Percentiles rank a stretch among this genome's conserved stretches.
Evolutionary conservation across 2,888 invertebrate genomes (phyloP).

Genomic region (Cantharis nigra): DNA sequence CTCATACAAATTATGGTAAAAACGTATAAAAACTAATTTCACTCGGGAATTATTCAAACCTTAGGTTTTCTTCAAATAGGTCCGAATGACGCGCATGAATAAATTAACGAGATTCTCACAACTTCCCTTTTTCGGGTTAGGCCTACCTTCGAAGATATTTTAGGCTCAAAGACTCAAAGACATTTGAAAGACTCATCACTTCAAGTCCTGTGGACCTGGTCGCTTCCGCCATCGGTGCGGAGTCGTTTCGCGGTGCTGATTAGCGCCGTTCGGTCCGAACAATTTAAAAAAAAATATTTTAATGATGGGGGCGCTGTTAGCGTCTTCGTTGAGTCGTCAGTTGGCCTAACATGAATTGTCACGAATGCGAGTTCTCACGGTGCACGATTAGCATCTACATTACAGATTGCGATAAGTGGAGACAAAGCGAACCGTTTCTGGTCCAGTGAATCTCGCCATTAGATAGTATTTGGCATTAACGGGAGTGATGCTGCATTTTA

Average conservation of each 20-base stretch:
- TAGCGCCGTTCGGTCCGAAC: neutral
- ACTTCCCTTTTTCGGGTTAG: too few species aligned
- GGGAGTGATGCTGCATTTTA: slow-evolving; percentile 39
- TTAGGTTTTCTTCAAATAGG: too few species aligned
- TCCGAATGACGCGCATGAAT: too few species aligned
- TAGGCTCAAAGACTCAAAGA: too few species aligned
- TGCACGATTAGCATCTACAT: slow-evolving; percentile 51
- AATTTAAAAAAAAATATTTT: neutral
- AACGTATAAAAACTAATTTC: too few species aligned
- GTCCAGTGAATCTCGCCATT: slow-evolving; percentile 32
- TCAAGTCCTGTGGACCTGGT: too few species aligned
- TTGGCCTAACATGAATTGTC: slow-evolving; percentile 46
- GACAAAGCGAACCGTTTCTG: slow-evolving; percentile 36
- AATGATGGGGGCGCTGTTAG: slow-evolving; percentile 14
- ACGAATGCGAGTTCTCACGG: slow-evolving; percentile 49
- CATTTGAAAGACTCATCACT: too few species aligned
- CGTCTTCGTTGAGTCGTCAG: slow-evolving; percentile 26
- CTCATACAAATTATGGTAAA: too few species aligned
- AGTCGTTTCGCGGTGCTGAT: neutral
- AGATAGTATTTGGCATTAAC: slow-evolving; percentile 32
- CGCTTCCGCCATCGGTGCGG: neutral
- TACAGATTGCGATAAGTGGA: slow-evolving; percentile 46
- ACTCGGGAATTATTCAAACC: too few species aligned
- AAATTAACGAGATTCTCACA: too few species aligned
- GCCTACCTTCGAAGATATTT: too few species aligned